Evolutionary conservation across 2,797 vertebrate genomes (phyloP).

Genomic region (Buphagus erythrorhynchus): DNA sequence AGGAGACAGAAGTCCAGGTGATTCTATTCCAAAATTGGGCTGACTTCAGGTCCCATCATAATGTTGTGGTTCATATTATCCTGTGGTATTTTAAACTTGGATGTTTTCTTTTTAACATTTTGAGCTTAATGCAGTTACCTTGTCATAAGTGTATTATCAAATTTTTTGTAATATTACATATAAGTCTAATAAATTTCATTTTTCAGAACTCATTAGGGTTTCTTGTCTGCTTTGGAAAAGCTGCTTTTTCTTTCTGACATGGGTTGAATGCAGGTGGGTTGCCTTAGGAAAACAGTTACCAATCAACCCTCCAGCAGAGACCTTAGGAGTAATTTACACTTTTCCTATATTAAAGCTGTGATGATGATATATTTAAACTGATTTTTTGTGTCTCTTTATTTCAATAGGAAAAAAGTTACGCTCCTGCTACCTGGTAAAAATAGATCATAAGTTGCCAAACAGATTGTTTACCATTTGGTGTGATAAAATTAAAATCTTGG

Average conservation of each 20-base stretch:
- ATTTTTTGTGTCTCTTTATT: background rate
- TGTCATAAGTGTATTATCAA: background rate
- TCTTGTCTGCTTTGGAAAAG: background rate
- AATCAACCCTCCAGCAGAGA: background rate
- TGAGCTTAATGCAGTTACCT: background rate
- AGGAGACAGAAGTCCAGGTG: background rate
- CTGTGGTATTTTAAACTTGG: background rate
- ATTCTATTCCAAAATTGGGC: background rate
- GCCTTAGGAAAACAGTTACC: background rate
- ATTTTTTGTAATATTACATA: background rate
- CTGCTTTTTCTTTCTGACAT: background rate
- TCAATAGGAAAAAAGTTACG: background rate
- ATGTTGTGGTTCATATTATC: background rate
- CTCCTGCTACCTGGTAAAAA: conserved; percentile 54
- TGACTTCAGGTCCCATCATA: background rate
- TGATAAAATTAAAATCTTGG: conserved; percentile 49
- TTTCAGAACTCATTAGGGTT: background rate
- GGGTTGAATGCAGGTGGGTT: background rate
- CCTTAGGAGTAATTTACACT: background rate
- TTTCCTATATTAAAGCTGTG: background rate
- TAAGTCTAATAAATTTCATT: background rate
- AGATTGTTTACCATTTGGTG: conserved; percentile 69
- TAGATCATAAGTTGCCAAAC: conserved; percentile 44
- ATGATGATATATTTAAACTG: background rate
- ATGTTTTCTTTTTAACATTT: background rate